Evolutionary conservation across 2,888 invertebrate species (phyloP).

Genomic region (Archips xylosteana): DNA sequence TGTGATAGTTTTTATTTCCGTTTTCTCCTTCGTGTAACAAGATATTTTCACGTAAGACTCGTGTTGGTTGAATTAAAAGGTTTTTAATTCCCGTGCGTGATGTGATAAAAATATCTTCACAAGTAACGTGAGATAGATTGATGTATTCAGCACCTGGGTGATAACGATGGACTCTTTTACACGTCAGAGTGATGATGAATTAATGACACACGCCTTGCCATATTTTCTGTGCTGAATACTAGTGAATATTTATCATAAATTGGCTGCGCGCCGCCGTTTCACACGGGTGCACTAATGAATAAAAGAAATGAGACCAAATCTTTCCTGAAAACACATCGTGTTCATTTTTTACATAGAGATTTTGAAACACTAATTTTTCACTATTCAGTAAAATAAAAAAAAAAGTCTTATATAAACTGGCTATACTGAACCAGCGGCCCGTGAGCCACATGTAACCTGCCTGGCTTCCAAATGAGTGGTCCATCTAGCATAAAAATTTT

Average conservation of each 20-base stretch:
- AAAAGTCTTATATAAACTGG: no score
- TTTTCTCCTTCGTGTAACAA: background rate
- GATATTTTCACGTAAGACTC: background rate
- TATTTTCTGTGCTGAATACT: background rate
- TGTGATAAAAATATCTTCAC: conserved; percentile 25
- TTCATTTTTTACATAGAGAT: no score
- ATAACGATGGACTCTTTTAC: conserved; percentile 24
- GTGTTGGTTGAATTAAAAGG: conserved; percentile 11
- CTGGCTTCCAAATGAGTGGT: no score
- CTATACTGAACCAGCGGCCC: no score
- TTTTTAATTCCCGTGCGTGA: conserved; percentile 1
- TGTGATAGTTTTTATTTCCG: background rate
- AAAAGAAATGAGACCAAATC: no score
- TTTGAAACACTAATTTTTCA: no score
- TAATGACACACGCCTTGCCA: conserved; percentile 14
- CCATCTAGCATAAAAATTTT: no score
- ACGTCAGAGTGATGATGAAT: conserved; percentile 26
- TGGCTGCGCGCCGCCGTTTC: no score
- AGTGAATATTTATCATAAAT: background rate
- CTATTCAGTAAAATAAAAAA: no score
- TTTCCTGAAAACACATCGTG: no score
- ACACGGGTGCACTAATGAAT: no score
- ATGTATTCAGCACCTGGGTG: conserved; percentile 25
- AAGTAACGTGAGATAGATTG: conserved; percentile 30
- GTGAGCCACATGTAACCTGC: no score